These are phyloP conservation scores for Morinoia aosen DNA, from an alignment of 2,888 invertebrate genomes.

Conservation along the genomic window DNA sequence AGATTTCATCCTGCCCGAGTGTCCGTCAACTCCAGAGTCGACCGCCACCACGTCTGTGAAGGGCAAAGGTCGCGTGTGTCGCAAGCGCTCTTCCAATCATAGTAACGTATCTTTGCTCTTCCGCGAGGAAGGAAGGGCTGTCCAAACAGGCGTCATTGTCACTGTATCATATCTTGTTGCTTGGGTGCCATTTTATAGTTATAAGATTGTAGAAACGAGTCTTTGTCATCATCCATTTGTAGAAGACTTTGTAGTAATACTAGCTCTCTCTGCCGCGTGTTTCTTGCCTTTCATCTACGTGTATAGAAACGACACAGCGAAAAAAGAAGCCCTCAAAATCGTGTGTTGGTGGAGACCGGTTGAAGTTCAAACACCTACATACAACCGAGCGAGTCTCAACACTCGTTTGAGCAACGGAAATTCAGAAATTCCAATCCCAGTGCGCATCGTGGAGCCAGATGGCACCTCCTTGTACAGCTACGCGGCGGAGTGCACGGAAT, in stretches of 20 bases:
- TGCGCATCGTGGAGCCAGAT: conserved; percentile 69
- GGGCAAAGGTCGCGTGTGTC: conserved; percentile 65
- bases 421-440: conserved; percentile 57
- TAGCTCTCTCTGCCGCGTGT: conserved; percentile 73
- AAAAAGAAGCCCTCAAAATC: conserved; percentile 71
- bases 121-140: conserved; percentile 74
- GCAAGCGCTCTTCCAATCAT: conserved; percentile 72
- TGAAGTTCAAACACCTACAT: conserved; percentile 60
- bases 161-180: conserved; percentile 74
- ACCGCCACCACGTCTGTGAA: conserved; percentile 61
- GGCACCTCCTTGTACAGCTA: conserved; percentile 70
- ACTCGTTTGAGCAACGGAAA: conserved; percentile 63
- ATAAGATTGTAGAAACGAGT: conserved; percentile 69
- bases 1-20: conserved; percentile 64
- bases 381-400: conserved; percentile 58
- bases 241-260: conserved; percentile 68
- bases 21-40: conserved; percentile 60
- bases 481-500: conserved; percentile 69
- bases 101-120: conserved; percentile 73
- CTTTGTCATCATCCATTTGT: conserved; percentile 67
- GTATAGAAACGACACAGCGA: conserved; percentile 73
- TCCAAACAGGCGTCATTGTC: conserved; percentile 74
- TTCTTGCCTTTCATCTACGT: conserved; percentile 75
- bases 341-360: conserved; percentile 69
- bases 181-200: conserved; percentile 73